A percentile compares a stretch with the other conserved stretches of the same genome.
Evolutionary conservation across 2,113 vertebrate species (phyloP).

Genomic region (Podarcis raffonei): DNA sequence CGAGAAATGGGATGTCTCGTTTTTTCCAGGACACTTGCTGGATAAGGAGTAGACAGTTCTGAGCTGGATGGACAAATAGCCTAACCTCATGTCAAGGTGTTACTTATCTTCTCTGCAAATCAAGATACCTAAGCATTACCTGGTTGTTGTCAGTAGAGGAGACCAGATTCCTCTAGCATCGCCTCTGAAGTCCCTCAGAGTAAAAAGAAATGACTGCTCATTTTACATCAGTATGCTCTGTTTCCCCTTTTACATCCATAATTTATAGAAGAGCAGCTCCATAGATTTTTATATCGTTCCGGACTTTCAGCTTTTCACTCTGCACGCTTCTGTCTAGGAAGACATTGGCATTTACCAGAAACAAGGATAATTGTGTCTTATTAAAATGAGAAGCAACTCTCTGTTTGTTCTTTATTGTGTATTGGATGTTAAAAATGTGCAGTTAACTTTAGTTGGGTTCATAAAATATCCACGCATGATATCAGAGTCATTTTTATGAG

Average conservation of each 20-base stretch:
- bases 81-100: neutral
- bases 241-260: neutral
- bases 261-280: neutral
- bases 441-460: neutral
- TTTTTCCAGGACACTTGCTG: no score
- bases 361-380: neutral
- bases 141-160: neutral
- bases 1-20: no score
- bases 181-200: neutral
- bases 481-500: neutral
- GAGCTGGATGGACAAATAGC: neutral
- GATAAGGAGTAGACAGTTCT: neutral
- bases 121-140: no score
- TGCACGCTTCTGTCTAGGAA: neutral
- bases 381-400: neutral
- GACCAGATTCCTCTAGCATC: neutral
- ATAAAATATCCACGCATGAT: neutral
- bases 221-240: neutral
- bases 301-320: accelerated
- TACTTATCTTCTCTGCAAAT: neutral
- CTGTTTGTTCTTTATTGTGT: neutral
- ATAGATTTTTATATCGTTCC: neutral
- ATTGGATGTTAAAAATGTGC: neutral
- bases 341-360: accelerated
- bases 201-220: neutral